phyloP scores from a whole-genome alignment of 2,113 vertebrate genomes.

The Salminus brasiliensis region DNA sequence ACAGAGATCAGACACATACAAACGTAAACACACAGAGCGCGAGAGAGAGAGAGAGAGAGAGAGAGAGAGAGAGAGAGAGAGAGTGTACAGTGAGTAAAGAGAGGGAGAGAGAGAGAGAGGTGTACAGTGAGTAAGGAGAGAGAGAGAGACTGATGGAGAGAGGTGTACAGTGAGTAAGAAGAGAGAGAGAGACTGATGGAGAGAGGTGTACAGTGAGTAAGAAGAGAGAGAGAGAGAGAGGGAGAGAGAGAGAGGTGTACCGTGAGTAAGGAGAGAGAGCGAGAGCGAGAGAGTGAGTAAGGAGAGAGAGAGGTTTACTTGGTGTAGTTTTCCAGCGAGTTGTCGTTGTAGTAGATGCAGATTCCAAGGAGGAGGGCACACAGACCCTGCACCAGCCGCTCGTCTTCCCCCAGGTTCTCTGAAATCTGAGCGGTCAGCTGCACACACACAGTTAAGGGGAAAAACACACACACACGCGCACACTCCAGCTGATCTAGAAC shows the following conservation, averaged over 20 bases:
- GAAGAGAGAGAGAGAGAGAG: too few relatives aligned
- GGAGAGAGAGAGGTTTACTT: conserved; percentile 80
- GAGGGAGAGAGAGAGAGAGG: neutral
- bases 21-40: too few relatives aligned
- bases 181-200: neutral
- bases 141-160: neutral
- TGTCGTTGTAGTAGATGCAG: conserved; percentile 98
- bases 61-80: neutral
- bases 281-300: neutral
- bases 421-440: conserved; percentile 98
- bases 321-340: conserved; percentile 92
- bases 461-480: neutral
- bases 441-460: conserved; percentile 79
- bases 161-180: too few relatives aligned
- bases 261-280: neutral
- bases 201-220: neutral
- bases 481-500: too few relatives aligned
- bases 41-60: neutral
- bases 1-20: too few relatives aligned
- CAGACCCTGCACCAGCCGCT: conserved; percentile 93
- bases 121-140: neutral
- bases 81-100: neutral
- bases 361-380: conserved; percentile 94
- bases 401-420: conserved; percentile 96
- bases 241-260: neutral